Percentiles rank a stretch among this genome's conserved stretches.
Evolutionary conservation across 2,113 vertebrate genomes (phyloP).

Genomic region (Hiodon alosoides): DNA sequence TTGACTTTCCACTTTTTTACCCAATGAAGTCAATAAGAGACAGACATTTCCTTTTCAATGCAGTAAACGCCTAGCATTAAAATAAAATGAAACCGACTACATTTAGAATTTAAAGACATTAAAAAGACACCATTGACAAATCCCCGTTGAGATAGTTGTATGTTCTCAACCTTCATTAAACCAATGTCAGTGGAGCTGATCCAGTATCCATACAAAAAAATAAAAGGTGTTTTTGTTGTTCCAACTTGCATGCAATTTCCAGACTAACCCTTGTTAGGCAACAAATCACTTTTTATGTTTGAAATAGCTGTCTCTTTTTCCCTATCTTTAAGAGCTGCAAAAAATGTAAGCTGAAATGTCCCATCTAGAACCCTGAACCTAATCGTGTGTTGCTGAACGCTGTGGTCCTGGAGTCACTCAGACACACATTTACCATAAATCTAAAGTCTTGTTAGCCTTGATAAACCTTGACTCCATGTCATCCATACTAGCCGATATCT

Average conservation of each 20-base stretch:
- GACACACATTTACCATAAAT: slow-evolving; percentile 42
- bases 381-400: slow-evolving; percentile 36
- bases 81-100: neutral
- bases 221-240: slow-evolving; percentile 20
- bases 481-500: slow-evolving; percentile 18
- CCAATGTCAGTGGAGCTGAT: neutral
- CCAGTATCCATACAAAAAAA: neutral
- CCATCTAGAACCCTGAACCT: slow-evolving; percentile 31
- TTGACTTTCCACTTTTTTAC: slow-evolving; percentile 10
- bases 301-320: slow-evolving; percentile 38
- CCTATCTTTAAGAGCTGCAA: slow-evolving; percentile 2
- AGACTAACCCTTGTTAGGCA: slow-evolving; percentile 31
- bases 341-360: slow-evolving; percentile 17
- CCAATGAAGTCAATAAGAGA: slow-evolving; percentile 8
- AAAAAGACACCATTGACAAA: no score
- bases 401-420: slow-evolving; percentile 33
- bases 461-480: slow-evolving; percentile 7
- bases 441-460: no score
- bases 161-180: neutral
- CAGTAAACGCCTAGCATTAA: neutral
- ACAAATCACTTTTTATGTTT: slow-evolving; percentile 28
- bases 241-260: slow-evolving; percentile 32
- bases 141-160: no score
- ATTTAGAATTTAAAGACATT: neutral
- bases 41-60: slow-evolving; percentile 10